Evolutionary conservation across 2,113 vertebrate species (phyloP).

Genomic region (Origma solitaria): DNA sequence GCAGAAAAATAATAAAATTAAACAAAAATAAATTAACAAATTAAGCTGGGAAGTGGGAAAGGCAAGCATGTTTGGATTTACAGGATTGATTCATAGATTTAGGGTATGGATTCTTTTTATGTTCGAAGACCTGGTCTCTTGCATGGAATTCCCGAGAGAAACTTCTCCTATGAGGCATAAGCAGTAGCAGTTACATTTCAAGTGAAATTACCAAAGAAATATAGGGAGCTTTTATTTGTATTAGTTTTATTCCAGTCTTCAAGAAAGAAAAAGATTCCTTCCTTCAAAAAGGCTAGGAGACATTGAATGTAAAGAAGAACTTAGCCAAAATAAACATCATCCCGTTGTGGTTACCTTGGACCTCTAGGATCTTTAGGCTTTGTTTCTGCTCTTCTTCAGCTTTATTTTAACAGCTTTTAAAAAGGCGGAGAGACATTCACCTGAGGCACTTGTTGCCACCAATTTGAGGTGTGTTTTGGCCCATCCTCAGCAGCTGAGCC

Average conservation of each 20-base stretch:
- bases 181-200: background rate
- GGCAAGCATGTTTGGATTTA: background rate
- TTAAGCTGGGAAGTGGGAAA: background rate
- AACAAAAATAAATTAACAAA: background rate
- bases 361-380: background rate
- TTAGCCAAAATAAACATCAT: background rate
- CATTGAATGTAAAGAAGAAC: background rate
- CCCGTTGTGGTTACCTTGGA: background rate
- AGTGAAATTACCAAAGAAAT: background rate
- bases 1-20: background rate
- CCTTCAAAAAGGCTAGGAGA: background rate
- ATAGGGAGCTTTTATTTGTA: background rate
- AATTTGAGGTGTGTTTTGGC: background rate
- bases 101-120: background rate
- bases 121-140: background rate
- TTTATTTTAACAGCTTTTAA: background rate
- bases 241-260: background rate
- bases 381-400: background rate
- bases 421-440: background rate
- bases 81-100: background rate
- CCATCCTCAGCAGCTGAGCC: background rate
- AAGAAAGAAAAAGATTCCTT: background rate
- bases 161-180: background rate
- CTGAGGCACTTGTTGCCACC: background rate
- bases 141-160: background rate